A percentile compares a stretch with the other conserved stretches of the same genome.
Conservation (phyloP, 2,888 invertebrate genomes). For the Cerceris ruficornis region DNA sequence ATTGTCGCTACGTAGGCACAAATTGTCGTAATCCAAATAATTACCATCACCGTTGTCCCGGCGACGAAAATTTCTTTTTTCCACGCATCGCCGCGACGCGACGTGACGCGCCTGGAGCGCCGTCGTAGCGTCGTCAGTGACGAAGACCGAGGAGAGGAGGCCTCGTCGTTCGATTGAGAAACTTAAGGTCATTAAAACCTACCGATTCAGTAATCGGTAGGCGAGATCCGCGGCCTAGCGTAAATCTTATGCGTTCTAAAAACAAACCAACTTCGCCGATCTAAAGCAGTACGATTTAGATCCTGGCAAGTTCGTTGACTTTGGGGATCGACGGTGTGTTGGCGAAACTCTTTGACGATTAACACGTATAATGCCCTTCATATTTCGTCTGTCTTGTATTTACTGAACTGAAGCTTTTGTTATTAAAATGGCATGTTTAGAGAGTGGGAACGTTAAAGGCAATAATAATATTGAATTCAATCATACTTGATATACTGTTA, state of each 20-base stretch:
- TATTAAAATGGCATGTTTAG: no score
- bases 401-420: background rate
- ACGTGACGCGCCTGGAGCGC: background rate
- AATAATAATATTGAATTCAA: no score
- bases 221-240: background rate
- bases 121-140: no score
- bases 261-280: background rate
- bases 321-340: background rate
- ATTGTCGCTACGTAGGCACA: conserved; percentile 29
- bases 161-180: conserved; percentile 6
- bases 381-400: background rate
- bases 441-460: no score
- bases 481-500: no score
- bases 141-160: background rate
- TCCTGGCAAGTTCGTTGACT: conserved; percentile 4
- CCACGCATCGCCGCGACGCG: background rate
- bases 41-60: conserved; percentile 19
- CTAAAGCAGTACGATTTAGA: background rate
- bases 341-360: background rate
- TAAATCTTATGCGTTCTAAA: background rate
- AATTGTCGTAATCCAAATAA: conserved; percentile 31
- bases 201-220: background rate
- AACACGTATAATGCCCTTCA: background rate
- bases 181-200: background rate
- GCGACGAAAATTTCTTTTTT: conserved; percentile 6